Evolutionary conservation across 2,888 invertebrate species (phyloP).

Genomic region (Drosophila borborema): DNA sequence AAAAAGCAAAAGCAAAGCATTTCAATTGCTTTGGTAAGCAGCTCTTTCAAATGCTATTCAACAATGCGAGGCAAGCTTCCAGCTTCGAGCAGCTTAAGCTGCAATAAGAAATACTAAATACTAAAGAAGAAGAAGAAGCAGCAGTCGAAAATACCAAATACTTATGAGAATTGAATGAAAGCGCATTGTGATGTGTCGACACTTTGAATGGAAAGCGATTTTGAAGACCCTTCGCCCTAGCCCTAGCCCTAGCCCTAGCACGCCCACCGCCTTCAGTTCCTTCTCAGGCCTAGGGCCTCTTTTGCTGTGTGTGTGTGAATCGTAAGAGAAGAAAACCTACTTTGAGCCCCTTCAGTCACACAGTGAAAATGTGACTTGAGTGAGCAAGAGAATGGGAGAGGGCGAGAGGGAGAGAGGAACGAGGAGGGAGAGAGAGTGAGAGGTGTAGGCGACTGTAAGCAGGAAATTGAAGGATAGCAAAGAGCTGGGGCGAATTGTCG

Average conservation of each 20-base stretch:
- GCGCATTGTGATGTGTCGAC: conserved; percentile 47
- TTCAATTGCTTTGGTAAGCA: conserved; percentile 20
- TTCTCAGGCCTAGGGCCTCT: neutral
- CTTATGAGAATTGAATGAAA: conserved; percentile 42
- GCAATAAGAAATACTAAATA: conserved; percentile 43
- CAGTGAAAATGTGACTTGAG: conserved; percentile 38
- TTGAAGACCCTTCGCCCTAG: neutral
- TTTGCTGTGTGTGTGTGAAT: neutral
- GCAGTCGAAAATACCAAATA: conserved; percentile 27
- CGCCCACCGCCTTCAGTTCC: no score
- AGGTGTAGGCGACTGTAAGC: neutral
- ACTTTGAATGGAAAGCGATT: conserved; percentile 44
- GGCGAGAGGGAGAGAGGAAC: neutral
- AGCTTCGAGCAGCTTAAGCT: conserved; percentile 44
- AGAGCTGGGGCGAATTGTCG: neutral
- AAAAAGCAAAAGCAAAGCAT: neutral
- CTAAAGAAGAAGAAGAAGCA: neutral
- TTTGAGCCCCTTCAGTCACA: conserved; percentile 48
- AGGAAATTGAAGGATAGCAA: conserved; percentile 2
- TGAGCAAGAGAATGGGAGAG: neutral
- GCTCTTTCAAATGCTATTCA: neutral
- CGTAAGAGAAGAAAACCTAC: conserved; percentile 7
- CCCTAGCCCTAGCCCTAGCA: no score
- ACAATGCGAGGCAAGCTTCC: conserved; percentile 10
- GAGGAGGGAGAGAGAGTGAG: no score